A percentile compares a stretch with the other conserved stretches of the same genome.
These are phyloP conservation scores for Eueides isabella DNA, from an alignment of 1,140 invertebrate species.

Conservation along the genomic window DNA sequence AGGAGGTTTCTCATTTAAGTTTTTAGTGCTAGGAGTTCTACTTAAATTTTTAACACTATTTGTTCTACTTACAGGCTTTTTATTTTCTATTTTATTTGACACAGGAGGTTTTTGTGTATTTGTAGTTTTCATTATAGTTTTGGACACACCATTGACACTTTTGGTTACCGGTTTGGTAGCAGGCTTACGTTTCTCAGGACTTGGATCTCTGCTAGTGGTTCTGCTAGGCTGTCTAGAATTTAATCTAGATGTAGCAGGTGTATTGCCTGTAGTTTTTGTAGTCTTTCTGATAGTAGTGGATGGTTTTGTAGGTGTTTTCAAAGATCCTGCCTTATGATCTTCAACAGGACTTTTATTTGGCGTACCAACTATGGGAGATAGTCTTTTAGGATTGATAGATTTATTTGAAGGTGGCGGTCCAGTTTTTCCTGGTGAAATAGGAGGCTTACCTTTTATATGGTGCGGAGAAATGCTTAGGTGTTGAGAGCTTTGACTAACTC, in stretches of 20 bases:
- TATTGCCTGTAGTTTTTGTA: slow-evolving; percentile 62
- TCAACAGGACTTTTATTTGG: slow-evolving; percentile 76
- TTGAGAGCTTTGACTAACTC: slow-evolving; percentile 72
- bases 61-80: slow-evolving; percentile 74
- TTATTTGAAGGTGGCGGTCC: slow-evolving; percentile 77
- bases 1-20: slow-evolving; percentile 71
- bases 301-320: slow-evolving; percentile 57
- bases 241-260: slow-evolving; percentile 72
- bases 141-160: slow-evolving; percentile 47
- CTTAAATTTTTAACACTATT: slow-evolving; percentile 75
- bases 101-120: slow-evolving; percentile 60
- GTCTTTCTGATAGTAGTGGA: slow-evolving; percentile 53
- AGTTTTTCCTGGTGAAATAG: slow-evolving; percentile 73
- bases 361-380: slow-evolving; percentile 80
- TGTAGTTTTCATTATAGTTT: slow-evolving; percentile 56
- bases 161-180: slow-evolving; percentile 46
- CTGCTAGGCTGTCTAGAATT: slow-evolving; percentile 75
- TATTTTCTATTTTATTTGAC: slow-evolving; percentile 67
- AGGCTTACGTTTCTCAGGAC: slow-evolving; percentile 69
- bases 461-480: slow-evolving; percentile 62
- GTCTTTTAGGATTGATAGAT: slow-evolving; percentile 72
- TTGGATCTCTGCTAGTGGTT: slow-evolving; percentile 67
- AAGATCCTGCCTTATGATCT: slow-evolving; percentile 58
- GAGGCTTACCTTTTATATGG: slow-evolving; percentile 76
- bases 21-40: slow-evolving; percentile 66